Percentiles rank a stretch among this genome's conserved stretches.
Conservation (phyloP, 2,113 vertebrate species). For the Toxotes chatareus region DNA sequence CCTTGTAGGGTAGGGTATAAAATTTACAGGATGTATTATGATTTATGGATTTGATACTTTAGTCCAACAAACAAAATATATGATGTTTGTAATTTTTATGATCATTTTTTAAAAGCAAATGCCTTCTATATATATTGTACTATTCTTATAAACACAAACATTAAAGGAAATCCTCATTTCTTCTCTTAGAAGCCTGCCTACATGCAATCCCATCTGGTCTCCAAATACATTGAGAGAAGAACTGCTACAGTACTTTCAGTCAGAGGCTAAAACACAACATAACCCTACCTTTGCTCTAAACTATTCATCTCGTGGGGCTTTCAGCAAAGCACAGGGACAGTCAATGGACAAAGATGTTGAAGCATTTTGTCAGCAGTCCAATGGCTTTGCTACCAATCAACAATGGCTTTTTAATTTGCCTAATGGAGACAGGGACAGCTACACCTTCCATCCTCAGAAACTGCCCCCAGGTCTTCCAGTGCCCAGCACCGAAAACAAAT, state of each 20-base stretch:
- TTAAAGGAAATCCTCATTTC: slow-evolving; percentile 25
- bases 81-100: neutral
- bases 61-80: neutral
- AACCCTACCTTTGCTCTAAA: slow-evolving; percentile 80
- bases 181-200: slow-evolving; percentile 84
- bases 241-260: slow-evolving; percentile 82
- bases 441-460: slow-evolving; percentile 39
- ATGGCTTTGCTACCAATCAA: slow-evolving; percentile 57
- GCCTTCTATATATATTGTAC: neutral
- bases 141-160: neutral
- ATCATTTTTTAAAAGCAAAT: neutral
- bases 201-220: slow-evolving; percentile 87
- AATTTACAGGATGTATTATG: neutral
- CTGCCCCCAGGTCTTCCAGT: slow-evolving; percentile 70
- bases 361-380: slow-evolving; percentile 58
- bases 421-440: slow-evolving; percentile 61
- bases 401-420: slow-evolving; percentile 62
- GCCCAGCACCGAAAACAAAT: slow-evolving; percentile 38
- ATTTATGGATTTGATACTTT: neutral
- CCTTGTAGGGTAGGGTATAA: neutral
- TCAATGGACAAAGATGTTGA: slow-evolving; percentile 71
- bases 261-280: slow-evolving; percentile 83
- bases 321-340: slow-evolving; percentile 80
- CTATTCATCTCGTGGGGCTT: slow-evolving; percentile 78
- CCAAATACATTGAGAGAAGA: slow-evolving; percentile 79